phyloP scores from a whole-genome alignment of 2,888 invertebrate species.

The Eilema depressum region DNA sequence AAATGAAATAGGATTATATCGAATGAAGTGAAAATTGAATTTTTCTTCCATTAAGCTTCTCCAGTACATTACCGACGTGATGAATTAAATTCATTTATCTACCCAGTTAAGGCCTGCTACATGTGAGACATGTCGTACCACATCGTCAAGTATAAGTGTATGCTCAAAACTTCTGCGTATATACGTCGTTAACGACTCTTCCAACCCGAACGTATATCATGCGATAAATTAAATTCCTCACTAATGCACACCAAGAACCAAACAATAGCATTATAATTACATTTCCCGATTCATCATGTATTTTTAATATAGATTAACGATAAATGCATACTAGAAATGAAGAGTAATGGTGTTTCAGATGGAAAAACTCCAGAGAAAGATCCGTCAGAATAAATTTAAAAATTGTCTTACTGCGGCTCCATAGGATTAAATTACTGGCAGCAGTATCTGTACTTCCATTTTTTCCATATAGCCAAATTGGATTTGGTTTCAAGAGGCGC shows the following conservation, averaged over 20 bases:
- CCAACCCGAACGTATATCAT: slow-evolving; percentile 62
- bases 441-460: slow-evolving; percentile 40
- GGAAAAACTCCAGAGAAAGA: slow-evolving; percentile 67
- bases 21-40: slow-evolving; percentile 30
- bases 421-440: slow-evolving; percentile 56
- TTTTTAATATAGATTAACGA: slow-evolving; percentile 76
- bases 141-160: slow-evolving; percentile 9
- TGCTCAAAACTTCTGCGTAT: slow-evolving; percentile 57
- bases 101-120: slow-evolving; percentile 20
- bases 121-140: slow-evolving; percentile 45
- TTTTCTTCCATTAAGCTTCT: slow-evolving; percentile 32
- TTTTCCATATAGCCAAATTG: slow-evolving; percentile 44
- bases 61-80: slow-evolving; percentile 22
- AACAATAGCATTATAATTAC: slow-evolving; percentile 48
- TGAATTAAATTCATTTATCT: slow-evolving; percentile 32
- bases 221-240: slow-evolving; percentile 70
- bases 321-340: slow-evolving; percentile 67
- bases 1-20: slow-evolving; percentile 25
- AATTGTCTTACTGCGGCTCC: slow-evolving; percentile 69
- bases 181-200: slow-evolving; percentile 60
- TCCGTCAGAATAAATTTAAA: slow-evolving; percentile 73
- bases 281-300: slow-evolving; percentile 50
- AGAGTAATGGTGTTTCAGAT: slow-evolving; percentile 69
- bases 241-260: slow-evolving; percentile 59
- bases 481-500: slow-evolving; percentile 31